Evolutionary conservation across 2,888 invertebrate genomes (phyloP).

Genomic region (Rhagonycha fulva): DNA sequence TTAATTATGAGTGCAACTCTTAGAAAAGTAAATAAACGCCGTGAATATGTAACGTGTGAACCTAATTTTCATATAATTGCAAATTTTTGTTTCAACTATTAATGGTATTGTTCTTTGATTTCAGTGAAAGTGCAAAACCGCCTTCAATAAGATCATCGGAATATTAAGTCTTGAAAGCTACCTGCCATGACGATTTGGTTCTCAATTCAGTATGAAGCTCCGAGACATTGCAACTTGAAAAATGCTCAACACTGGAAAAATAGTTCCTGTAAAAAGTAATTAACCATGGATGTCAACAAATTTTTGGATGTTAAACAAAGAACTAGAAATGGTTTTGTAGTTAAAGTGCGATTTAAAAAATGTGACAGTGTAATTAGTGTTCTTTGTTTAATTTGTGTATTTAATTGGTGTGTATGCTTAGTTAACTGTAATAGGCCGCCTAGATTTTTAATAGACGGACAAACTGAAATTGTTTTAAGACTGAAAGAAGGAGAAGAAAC

Average conservation of each 20-base stretch:
- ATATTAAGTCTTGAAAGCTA: background rate
- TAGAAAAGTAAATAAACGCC: background rate
- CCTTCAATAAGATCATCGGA: background rate
- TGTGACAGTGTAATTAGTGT: conserved; percentile 19
- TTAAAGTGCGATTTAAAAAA: conserved; percentile 32
- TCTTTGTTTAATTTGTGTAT: conserved; percentile 32
- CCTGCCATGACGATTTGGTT: background rate
- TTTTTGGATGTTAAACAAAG: conserved; percentile 1
- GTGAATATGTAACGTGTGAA: conserved; percentile 19
- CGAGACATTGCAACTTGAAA: background rate
- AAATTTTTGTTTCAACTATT: conserved; percentile 6
- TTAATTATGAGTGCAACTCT: background rate
- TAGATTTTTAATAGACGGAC: conserved; percentile 84
- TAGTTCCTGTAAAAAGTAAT: background rate
- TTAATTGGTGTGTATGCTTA: conserved; percentile 27
- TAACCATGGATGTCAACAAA: background rate
- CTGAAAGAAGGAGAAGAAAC: conserved; percentile 87
- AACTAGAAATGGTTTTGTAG: conserved; percentile 14
- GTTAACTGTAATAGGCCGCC: conserved; percentile 74
- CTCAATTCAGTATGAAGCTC: background rate
- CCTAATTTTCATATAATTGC: conserved; percentile 7
- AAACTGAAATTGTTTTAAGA: conserved; percentile 88
- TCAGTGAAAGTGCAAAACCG: conserved; percentile 17
- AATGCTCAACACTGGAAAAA: background rate
- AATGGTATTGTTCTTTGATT: conserved; percentile 15